Base-by-base conservation (phyloP, 2,797 vertebrate species). In the Hylomyscus alleni region DNA sequence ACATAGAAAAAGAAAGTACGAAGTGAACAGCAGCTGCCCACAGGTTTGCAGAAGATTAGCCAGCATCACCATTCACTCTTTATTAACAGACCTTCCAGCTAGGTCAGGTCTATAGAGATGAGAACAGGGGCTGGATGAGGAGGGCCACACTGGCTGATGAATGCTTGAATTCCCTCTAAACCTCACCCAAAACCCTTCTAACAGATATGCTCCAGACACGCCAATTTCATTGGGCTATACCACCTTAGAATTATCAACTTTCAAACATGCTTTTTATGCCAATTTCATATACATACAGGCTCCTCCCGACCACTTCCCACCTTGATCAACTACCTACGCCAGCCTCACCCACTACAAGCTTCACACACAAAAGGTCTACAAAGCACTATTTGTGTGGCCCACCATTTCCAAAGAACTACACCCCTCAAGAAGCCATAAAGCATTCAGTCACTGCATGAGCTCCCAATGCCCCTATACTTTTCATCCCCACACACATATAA, bases 31-130 rank as follows among this genome's bases (percentile, higher is more conserved):
- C 58, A 24, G 56, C 83, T 69, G 60, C 31, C 24, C 72, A 14
- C 20, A 29, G 44, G 37, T 37, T 20, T 0, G 2, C 1, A 6
- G 77, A 65, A 26, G 52, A 72, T 12, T 6, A 82, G 17, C 1
- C 6, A 11, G 60, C 34, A 50, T 6, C 0, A 0, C 50, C 26
- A 40, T 19, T n/a, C 3, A 8, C 67, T 69, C 62, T 0, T 0
- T 22, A 26, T 8, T 0, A 6, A 7, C 13, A 31, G 44, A 24
- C 65, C 14, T 52, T 56, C 69, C 6, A 26, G 29, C 14, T 7
- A n/a, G 34, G 29, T 6, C 14, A 15, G 40, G 13, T 19, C 0
- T 78, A 67, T 67, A 3, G 62, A 2, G 47, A 58, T 22, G 17
- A 50, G 37, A 20, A 8, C 0, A n/a, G 52, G n/a, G 69, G 29